Percentiles rank a stretch among this genome's conserved stretches.
Conservation (phyloP, 1,140 invertebrate genomes). For the Parapsyche elsis region DNA sequence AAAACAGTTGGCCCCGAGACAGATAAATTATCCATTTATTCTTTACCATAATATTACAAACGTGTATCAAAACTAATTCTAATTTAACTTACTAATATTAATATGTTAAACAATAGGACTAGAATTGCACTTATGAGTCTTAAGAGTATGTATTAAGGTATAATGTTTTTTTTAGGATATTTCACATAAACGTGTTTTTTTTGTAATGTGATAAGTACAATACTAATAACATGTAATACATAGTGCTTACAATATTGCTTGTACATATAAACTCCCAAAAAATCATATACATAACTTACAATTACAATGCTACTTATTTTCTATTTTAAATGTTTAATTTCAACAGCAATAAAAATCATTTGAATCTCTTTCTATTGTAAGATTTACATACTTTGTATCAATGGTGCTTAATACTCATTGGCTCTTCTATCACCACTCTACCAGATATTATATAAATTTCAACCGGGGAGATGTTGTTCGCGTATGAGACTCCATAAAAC, state of each 20-base stretch:
- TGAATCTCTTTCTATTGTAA: too few species aligned
- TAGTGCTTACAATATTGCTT: not conserved
- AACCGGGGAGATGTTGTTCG: too few species aligned
- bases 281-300: not conserved
- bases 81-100: not conserved
- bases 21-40: conserved; percentile 41
- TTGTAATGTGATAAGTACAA: not conserved
- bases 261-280: not conserved
- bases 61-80: conserved; percentile 52
- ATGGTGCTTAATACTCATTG: too few species aligned
- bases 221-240: not conserved
- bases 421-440: too few species aligned
- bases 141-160: conserved; percentile 1
- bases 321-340: not conserved
- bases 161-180: not conserved
- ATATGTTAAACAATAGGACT: not conserved
- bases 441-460: too few species aligned
- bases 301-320: not conserved
- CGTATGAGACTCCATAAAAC: too few species aligned
- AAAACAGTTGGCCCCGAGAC: conserved; percentile 52
- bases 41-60: conserved; percentile 34
- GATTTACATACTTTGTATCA: too few species aligned
- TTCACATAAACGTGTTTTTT: not conserved
- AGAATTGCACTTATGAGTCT: not conserved
- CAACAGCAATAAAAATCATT: too few species aligned